Conservation (phyloP, 1,140 invertebrate genomes). For the Aphis gossypii region DNA sequence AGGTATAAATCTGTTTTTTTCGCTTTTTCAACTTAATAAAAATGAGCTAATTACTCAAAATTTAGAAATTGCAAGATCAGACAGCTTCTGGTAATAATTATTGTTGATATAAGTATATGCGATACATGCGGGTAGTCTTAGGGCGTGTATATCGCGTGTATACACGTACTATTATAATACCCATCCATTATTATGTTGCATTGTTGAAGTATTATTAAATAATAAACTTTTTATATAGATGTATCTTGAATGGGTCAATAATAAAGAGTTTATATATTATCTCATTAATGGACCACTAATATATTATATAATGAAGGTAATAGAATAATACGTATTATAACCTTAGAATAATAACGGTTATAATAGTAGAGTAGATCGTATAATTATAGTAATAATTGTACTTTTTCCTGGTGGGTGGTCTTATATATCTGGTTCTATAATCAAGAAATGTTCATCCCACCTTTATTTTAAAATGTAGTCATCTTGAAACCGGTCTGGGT, state of each 20-base stretch:
- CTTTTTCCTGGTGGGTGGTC: neutral
- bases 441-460: neutral
- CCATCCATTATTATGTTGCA: neutral
- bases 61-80: neutral
- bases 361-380: neutral
- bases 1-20: neutral
- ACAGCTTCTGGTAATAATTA: neutral
- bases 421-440: neutral
- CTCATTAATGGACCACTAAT: neutral
- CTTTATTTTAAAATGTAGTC: neutral
- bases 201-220: neutral
- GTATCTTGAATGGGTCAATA: neutral
- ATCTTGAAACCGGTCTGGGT: neutral
- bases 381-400: slow-evolving; percentile 10
- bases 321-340: neutral
- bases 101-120: neutral
- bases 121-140: neutral
- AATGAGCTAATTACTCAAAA: neutral
- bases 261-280: slow-evolving; percentile 6
- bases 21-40: neutral
- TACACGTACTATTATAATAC: neutral
- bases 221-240: neutral
- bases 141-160: neutral
- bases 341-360: neutral
- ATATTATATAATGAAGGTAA: neutral